Conservation (phyloP, 92 coral and sea anemone species). For the Anthopleura xanthogrammica region DNA sequence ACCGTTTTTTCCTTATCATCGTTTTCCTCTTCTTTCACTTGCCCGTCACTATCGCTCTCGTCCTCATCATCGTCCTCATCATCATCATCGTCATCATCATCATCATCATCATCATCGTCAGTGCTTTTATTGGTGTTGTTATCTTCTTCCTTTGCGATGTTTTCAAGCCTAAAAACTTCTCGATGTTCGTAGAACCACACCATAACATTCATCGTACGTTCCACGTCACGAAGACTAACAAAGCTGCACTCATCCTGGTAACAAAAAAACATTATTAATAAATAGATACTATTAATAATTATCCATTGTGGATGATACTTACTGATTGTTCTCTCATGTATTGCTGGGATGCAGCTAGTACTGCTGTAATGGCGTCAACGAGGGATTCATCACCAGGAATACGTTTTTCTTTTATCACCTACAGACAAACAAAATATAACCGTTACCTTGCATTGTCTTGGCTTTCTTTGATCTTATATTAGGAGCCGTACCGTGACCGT, state of each 20-base stretch:
- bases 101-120: not conserved
- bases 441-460: not conserved
- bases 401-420: slow-evolving; percentile 28
- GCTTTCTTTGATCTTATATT: too few species aligned
- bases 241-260: slow-evolving; percentile 88
- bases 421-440: not conserved
- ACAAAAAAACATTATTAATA: not conserved
- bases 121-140: not conserved
- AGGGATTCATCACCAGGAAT: slow-evolving; percentile 53
- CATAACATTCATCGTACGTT: slow-evolving; percentile 88
- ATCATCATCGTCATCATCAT: not conserved
- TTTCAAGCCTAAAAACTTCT: slow-evolving; percentile 38
- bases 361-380: slow-evolving; percentile 62
- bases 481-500: not conserved
- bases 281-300: too few species aligned
- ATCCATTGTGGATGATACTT: not conserved
- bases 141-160: slow-evolving; percentile 7
- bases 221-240: slow-evolving; percentile 93
- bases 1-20: not conserved
- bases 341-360: slow-evolving; percentile 80
- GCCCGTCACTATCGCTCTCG: not conserved
- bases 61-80: slow-evolving; percentile 13
- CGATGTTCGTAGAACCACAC: slow-evolving; percentile 79
- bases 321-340: slow-evolving; percentile 86
- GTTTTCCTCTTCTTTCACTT: slow-evolving; percentile 5